Evolutionary conservation across 2,113 vertebrate genomes (phyloP).

Genomic region (Nothocercus nigrocapillus): DNA sequence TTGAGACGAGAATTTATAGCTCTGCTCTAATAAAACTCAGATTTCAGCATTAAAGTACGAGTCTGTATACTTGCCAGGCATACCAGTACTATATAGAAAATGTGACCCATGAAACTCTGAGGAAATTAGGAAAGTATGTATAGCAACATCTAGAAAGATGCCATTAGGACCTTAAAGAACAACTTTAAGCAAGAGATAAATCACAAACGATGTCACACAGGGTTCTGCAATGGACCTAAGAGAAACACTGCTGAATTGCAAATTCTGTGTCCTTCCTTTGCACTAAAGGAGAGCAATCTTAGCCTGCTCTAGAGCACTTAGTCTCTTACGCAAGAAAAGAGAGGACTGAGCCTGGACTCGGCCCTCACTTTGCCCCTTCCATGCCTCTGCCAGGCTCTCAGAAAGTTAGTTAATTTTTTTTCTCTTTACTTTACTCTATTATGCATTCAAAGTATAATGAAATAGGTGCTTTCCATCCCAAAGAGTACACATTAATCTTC

Average conservation of each 20-base stretch:
- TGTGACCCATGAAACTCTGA: neutral
- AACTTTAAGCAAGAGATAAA: neutral
- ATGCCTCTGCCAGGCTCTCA: no score
- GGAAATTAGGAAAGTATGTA: neutral
- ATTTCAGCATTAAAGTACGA: neutral
- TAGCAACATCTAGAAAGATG: neutral
- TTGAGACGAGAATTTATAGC: constrained; percentile 38
- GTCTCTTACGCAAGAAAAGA: neutral
- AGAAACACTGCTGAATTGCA: neutral
- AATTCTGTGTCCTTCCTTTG: neutral
- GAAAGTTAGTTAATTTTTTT: neutral
- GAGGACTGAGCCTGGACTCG: neutral
- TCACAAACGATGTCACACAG: neutral
- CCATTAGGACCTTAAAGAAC: neutral
- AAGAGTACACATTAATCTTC: neutral
- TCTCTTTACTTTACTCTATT: neutral
- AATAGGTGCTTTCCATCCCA: neutral
- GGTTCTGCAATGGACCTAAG: neutral
- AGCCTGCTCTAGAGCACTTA: neutral
- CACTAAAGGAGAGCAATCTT: neutral
- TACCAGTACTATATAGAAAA: constrained; percentile 4
- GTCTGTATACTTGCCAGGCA: neutral
- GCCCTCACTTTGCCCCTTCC: neutral
- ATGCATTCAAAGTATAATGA: neutral
- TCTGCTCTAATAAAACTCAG: constrained; percentile 34